These are phyloP conservation scores for Casuarius casuarius DNA, from an alignment of 2,113 vertebrate genomes.

Conservation along the genomic window DNA sequence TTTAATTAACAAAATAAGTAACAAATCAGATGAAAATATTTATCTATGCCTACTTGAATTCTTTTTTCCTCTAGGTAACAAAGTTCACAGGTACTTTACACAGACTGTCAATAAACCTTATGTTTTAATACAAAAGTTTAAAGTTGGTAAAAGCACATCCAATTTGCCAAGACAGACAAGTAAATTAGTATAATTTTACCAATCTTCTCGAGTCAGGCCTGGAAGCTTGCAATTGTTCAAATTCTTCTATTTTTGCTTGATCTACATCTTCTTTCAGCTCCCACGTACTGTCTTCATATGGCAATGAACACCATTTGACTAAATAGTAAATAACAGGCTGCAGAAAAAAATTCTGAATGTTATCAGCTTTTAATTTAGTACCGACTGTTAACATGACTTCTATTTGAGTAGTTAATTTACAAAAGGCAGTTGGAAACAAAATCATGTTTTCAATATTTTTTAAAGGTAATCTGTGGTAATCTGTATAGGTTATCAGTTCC, in stretches of 20 bases:
- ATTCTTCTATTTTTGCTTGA: conserved; percentile 97
- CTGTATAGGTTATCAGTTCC: background rate
- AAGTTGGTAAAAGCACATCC: background rate
- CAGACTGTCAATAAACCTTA: background rate
- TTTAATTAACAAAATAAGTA: background rate
- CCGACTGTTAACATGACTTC: background rate
- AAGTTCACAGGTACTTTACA: background rate
- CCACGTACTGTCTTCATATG: conserved; percentile 99
- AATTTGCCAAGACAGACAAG: conserved; percentile 35
- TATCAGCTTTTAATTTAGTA: conserved; percentile 59
- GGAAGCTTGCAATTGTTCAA: conserved; percentile 94
- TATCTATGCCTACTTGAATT: background rate
- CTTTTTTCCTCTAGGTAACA: background rate
- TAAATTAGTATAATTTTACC: conserved; percentile 81
- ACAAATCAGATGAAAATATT: background rate
- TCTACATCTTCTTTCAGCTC: conserved; percentile 98
- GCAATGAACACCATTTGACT: conserved; percentile 98
- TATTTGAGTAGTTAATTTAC: background rate
- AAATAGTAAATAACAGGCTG: conserved; percentile 98
- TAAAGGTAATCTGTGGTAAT: background rate
- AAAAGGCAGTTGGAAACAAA: background rate
- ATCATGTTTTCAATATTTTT: background rate
- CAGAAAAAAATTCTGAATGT: conserved; percentile 65
- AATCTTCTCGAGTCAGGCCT: conserved; percentile 88
- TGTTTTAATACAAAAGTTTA: background rate